A percentile compares a stretch with the other conserved stretches of the same genome.
Evolutionary conservation across 1,140 invertebrate genomes (phyloP).

Genomic region (Nymphalis io): DNA sequence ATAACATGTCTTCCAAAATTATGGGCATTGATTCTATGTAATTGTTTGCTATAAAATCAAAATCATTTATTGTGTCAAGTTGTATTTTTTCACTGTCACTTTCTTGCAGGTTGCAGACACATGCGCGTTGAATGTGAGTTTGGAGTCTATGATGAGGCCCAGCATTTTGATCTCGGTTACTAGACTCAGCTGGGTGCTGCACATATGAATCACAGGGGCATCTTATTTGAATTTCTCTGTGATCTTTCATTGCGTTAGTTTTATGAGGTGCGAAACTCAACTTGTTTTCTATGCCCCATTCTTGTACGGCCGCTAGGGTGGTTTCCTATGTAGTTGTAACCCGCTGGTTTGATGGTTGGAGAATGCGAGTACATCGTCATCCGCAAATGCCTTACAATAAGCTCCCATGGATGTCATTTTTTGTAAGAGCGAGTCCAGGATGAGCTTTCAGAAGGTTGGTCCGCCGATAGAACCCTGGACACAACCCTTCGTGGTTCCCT

Average conservation of each 20-base stretch:
- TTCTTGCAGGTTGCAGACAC: not conserved
- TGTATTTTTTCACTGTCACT: too few relatives aligned
- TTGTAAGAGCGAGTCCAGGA: too few relatives aligned
- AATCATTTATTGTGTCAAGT: too few relatives aligned
- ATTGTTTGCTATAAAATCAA: too few relatives aligned
- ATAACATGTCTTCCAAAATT: too few relatives aligned
- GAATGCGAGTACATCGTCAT: not conserved
- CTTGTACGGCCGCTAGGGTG: not conserved
- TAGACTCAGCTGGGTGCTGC: not conserved
- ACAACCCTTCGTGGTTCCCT: conserved; percentile 15
- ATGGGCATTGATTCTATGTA: too few relatives aligned
- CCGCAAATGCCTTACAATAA: not conserved
- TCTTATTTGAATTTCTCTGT: conserved; percentile 26
- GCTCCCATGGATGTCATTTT: too few relatives aligned
- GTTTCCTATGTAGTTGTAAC: not conserved
- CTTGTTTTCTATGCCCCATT: conserved; percentile 14
- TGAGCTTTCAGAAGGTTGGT: too few relatives aligned
- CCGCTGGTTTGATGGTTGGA: not conserved
- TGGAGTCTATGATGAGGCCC: conserved; percentile 20
- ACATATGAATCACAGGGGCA: not conserved
- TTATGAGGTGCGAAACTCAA: conserved; percentile 30
- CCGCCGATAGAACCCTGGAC: conserved; percentile 20
- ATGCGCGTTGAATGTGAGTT: conserved; percentile 25
- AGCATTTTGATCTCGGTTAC: conserved; percentile 18
- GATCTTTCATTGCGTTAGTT: conserved; percentile 14